These are phyloP conservation scores for Puntigrus tetrazona DNA, from an alignment of 2,113 vertebrate species.

Conservation along the genomic window DNA sequence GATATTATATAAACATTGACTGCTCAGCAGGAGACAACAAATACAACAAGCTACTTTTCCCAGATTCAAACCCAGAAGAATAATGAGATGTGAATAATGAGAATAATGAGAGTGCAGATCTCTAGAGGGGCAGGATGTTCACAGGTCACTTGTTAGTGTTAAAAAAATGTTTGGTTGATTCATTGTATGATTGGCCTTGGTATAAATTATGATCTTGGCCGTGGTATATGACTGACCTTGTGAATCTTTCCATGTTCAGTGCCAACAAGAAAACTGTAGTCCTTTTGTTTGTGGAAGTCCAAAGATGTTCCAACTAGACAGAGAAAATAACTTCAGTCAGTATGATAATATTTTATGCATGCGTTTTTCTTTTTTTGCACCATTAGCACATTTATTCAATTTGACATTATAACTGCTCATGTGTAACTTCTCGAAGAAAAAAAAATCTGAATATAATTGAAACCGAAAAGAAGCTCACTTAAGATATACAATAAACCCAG, in stretches of 20 bases:
- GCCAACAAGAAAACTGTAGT: conserved; percentile 89
- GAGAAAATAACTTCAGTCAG: not conserved
- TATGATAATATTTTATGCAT: not conserved
- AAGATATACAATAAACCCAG: not conserved
- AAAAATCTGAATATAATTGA: not conserved
- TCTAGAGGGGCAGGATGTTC: not conserved
- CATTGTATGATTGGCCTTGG: not conserved
- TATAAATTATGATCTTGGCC: not conserved
- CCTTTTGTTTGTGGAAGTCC: conserved; percentile 92
- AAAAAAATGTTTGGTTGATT: not conserved
- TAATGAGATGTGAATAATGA: conserved; percentile 34
- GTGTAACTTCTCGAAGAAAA: not conserved
- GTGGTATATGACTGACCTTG: conserved; percentile 79
- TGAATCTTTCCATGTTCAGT: conserved; percentile 94
- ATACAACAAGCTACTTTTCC: not conserved
- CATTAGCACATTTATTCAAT: not conserved
- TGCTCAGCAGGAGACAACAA: not conserved
- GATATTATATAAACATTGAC: conserved; percentile 31
- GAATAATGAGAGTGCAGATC: not conserved
- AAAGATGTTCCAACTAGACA: conserved; percentile 85
- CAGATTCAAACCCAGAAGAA: not conserved
- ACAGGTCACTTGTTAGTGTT: not conserved
- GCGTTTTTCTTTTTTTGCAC: not conserved
- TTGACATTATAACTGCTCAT: not conserved
- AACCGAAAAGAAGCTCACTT: conserved; percentile 68